A percentile compares a stretch with the other conserved stretches of the same genome.
Evolutionary conservation across 2,888 invertebrate species (phyloP).

Genomic region (Scaeva pyrastri): DNA sequence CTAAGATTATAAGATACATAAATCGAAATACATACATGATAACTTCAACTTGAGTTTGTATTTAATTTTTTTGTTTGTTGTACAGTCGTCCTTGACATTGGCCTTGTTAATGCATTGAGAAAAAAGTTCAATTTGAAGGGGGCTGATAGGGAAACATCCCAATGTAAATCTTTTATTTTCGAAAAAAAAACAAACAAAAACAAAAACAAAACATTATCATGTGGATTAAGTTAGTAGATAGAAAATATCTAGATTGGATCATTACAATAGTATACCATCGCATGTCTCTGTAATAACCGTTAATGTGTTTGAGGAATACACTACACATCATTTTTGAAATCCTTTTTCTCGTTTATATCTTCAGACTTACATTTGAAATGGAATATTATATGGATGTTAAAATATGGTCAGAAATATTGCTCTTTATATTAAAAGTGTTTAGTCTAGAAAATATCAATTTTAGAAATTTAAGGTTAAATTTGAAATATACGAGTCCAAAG

Average conservation of each 20-base stretch:
- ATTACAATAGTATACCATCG: no score
- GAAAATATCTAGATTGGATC: not conserved
- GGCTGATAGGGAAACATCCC: not conserved
- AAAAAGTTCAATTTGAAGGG: not conserved
- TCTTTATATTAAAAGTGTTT: no score
- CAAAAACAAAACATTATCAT: not conserved
- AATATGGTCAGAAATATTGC: no score
- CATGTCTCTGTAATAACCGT: slow-evolving; percentile 8
- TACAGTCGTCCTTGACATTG: slow-evolving; percentile 42
- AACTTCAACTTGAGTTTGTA: not conserved
- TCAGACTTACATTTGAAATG: no score
- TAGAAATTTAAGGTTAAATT: no score
- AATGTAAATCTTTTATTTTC: not conserved
- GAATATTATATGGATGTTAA: no score
- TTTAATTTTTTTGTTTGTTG: not conserved
- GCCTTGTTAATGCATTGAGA: slow-evolving; percentile 33
- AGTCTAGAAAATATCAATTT: no score
- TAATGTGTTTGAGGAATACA: not conserved
- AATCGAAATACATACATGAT: slow-evolving; percentile 13
- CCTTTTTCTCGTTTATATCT: no score
- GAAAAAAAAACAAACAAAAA: no score
- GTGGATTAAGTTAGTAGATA: not conserved
- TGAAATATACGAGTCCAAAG: no score
- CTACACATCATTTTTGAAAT: no score
- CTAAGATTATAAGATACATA: not conserved